A percentile compares a stretch with the other conserved stretches of the same genome.
Conservation (phyloP, 1,140 invertebrate genomes). For the Aphelenchoides besseyi region DNA sequence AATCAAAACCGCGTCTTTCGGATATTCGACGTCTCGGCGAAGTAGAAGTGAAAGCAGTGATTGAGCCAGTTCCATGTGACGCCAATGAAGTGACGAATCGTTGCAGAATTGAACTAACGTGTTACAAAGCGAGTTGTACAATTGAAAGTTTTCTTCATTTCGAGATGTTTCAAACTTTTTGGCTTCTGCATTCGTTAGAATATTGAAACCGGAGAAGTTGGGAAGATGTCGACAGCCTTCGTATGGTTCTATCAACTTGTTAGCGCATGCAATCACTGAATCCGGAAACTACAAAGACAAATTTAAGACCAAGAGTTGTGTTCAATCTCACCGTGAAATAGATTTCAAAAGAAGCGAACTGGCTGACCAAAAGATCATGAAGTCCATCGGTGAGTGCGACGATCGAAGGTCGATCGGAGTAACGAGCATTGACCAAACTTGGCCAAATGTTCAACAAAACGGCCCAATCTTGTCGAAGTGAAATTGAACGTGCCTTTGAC, state of each 20-base stretch:
- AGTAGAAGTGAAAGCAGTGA: constrained; percentile 72
- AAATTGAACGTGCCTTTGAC: constrained; percentile 69
- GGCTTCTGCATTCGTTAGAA: constrained; percentile 29
- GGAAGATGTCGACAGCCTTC: constrained; percentile 33
- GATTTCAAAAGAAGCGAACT: constrained; percentile 66
- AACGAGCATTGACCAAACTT: constrained; percentile 67
- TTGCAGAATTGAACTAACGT: constrained; percentile 28
- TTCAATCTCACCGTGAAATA: constrained; percentile 41
- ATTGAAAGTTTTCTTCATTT: constrained; percentile 46
- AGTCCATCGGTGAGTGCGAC: constrained; percentile 72
- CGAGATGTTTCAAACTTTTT: constrained; percentile 25
- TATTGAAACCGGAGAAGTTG: neutral
- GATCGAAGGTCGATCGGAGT: constrained; percentile 78
- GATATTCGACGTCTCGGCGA: constrained; percentile 72
- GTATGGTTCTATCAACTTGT: constrained; percentile 32
- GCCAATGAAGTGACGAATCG: constrained; percentile 70
- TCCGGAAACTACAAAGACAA: constrained; percentile 43
- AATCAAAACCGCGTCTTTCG: constrained; percentile 69
- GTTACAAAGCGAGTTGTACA: constrained; percentile 36
- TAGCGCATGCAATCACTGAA: constrained; percentile 32
- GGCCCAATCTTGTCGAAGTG: constrained; percentile 75
- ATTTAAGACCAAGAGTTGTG: neutral
- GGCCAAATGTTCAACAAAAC: constrained; percentile 74
- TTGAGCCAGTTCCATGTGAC: constrained; percentile 74
- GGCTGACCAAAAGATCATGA: constrained; percentile 65